Conservation (phyloP, 2,888 invertebrate species). For the Lissonota sp. region DNA sequence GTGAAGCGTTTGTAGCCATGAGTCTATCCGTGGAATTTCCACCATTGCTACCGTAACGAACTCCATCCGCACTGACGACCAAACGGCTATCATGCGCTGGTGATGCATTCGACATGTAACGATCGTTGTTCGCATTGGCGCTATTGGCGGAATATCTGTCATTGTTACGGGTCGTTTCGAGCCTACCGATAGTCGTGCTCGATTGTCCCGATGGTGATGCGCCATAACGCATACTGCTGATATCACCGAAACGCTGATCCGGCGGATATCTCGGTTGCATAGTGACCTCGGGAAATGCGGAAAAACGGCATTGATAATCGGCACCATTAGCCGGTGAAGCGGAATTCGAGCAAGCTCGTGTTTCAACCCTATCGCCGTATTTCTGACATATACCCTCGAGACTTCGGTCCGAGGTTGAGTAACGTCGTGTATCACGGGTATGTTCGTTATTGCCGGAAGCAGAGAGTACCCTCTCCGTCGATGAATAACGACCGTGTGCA, state of each 20-base stretch:
- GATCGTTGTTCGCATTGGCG: constrained; percentile 70
- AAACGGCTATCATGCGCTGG: constrained; percentile 72
- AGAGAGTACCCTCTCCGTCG: constrained; percentile 74
- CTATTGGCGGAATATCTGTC: constrained; percentile 71
- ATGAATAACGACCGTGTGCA: constrained; percentile 78
- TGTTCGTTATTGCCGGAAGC: constrained; percentile 42
- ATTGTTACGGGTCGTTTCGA: constrained; percentile 72
- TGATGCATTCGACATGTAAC: constrained; percentile 75
- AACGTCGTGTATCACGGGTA: constrained; percentile 66
- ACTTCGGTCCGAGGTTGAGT: constrained; percentile 72
- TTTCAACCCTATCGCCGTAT: constrained; percentile 73
- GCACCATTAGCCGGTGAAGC: constrained; percentile 75
- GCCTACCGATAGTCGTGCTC: constrained; percentile 40
- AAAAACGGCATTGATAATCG: constrained; percentile 70
- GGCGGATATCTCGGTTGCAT: constrained; percentile 73
- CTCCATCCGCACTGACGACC: constrained; percentile 57
- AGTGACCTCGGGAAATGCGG: constrained; percentile 74
- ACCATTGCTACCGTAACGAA: constrained; percentile 58
- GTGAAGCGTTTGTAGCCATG: constrained; percentile 77
- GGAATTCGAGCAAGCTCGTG: constrained; percentile 69
- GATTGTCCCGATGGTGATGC: constrained; percentile 23
- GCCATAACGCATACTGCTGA: constrained; percentile 73
- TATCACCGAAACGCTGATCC: constrained; percentile 78
- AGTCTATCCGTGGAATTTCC: constrained; percentile 79
- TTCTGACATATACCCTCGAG: constrained; percentile 77